Base-by-base conservation (phyloP, 2,888 invertebrate species). In the Neelides folsomi region DNA sequence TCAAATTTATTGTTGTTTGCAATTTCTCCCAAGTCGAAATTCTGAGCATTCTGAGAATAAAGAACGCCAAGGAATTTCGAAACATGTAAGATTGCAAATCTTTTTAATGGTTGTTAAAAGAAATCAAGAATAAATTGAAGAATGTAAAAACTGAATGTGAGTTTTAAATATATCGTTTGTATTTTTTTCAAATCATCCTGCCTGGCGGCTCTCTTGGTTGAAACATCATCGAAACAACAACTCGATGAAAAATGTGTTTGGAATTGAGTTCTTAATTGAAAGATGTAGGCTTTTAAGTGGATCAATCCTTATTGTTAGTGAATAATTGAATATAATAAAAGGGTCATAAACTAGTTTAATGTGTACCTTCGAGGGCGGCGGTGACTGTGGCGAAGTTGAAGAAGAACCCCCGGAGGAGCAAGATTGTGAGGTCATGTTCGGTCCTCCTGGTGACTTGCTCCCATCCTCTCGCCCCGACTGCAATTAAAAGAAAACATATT, bases 371-470 rank as follows among this genome's bases (percentile, higher is more conserved):
- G 61, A 62, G 38, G 63, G 59, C 42, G 63, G 63, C 38, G 63
- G 61, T 38, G 63, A 58, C 43, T 61, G 63, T 37, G 63, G 61
- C 39, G 59, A 57, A n/a, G 52, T 57, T 42, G 63, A 59, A 42
- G 59, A 51, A 45, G 62, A 59, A 20, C 49, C 38, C 16, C 72
- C 78, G 67, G 72, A 58, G 71, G 72, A 47, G 71, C 70, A 68
- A 73, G 68, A 68, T 71, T 59, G 65, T 75, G 69, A 64, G 51
- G 66, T 60, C 51, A 65, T 75, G 54, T 71, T 75, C 68, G 72
- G 77, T 66, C 74, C 75, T 70, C 70, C 75, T 69, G 69, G 71
- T 72, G 63, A 61, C 51, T 62, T 63, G 51, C 41, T 75, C 75
- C 43, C 75, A 55, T 67, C 67, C 55, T 74, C 75, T 55, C 73